These are phyloP conservation scores for Autographa pulchrina DNA, from an alignment of 2,888 invertebrate species.

Conservation along the genomic window DNA sequence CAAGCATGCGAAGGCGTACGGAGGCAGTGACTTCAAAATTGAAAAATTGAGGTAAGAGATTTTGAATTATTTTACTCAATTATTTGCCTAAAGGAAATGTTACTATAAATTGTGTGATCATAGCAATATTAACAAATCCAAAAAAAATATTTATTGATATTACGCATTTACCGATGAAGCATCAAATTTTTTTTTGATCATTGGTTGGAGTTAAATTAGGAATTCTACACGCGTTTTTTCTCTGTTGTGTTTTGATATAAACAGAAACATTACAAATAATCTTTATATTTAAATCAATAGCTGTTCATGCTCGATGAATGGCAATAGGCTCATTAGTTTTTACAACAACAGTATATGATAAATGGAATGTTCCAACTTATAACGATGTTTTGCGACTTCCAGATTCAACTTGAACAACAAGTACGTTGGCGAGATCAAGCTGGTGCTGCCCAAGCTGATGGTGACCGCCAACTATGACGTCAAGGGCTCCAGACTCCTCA, in stretches of 20 bases:
- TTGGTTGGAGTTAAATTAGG: background rate
- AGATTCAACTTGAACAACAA: constrained; percentile 90
- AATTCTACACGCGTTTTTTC: background rate
- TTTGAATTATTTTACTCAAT: background rate
- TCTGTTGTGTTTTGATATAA: background rate
- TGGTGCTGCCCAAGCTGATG: constrained; percentile 90
- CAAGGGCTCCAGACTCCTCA: constrained; percentile 91
- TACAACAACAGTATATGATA: too few species aligned
- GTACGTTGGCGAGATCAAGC: constrained; percentile 90
- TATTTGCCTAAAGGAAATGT: too few species aligned
- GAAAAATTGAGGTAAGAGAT: constrained; percentile 91
- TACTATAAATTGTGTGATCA: too few species aligned
- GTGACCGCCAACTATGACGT: constrained; percentile 92
- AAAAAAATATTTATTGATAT: too few species aligned
- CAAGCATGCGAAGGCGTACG: constrained; percentile 90
- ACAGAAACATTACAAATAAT: background rate
- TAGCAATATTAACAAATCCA: background rate
- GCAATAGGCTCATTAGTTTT: background rate
- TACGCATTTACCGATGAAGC: background rate
- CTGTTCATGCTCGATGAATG: background rate
- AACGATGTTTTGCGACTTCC: constrained; percentile 52
- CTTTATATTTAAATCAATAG: background rate
- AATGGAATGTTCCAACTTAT: too few species aligned
- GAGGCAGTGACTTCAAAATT: constrained; percentile 91
- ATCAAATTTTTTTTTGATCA: background rate